Base-by-base conservation (phyloP, 2,888 invertebrate genomes). In the Lottia gigantea region DNA sequence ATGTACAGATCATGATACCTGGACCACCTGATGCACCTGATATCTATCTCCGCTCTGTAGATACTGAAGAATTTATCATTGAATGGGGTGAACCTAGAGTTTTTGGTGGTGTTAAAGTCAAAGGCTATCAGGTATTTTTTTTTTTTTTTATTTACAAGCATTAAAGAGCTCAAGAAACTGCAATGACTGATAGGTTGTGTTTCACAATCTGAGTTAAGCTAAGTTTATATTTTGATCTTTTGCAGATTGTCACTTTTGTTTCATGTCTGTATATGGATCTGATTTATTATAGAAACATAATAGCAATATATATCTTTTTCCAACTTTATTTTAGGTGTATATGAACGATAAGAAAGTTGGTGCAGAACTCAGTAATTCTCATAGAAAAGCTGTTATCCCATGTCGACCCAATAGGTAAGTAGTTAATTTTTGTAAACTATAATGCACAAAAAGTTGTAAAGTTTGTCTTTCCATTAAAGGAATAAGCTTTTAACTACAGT, bases 21-120 rank as follows among this genome's bases (percentile, higher is more conserved):
- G 88, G 89, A 1, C 83, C 86, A 11, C 88, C 88, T 11, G 88
- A 88, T 72, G 76, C 86, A 7, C 88, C 89, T 3, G 84, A 85
- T 66, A 84, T 89, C 69, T 88, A 85, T 82, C 78, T 85, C 3
- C 80, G 82, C 62, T 81, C 85, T 19, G 78, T 82, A 49, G 83
- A 80, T 45, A 79, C 82, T 7, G 84, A 85, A 67, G 86, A 87
- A 78, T 86, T 89, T 78, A 82, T 84, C 26, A 83, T 89, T 47
- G 87, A 88, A 71, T 89, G 89, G 89, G 86, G 85, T 11, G 88
- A 89, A 74, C 89, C 89, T 15, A 75, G 82, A 61, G 74, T 87
- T 31, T 87, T 82, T 75, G 85, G 85, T 25, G 85, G 85, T 26
- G 83, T 86, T 66, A 83, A 81, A 69, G 81, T 88, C 64, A 79